Conservation (phyloP, 2,888 invertebrate genomes). For the Ochropleura plecta region DNA sequence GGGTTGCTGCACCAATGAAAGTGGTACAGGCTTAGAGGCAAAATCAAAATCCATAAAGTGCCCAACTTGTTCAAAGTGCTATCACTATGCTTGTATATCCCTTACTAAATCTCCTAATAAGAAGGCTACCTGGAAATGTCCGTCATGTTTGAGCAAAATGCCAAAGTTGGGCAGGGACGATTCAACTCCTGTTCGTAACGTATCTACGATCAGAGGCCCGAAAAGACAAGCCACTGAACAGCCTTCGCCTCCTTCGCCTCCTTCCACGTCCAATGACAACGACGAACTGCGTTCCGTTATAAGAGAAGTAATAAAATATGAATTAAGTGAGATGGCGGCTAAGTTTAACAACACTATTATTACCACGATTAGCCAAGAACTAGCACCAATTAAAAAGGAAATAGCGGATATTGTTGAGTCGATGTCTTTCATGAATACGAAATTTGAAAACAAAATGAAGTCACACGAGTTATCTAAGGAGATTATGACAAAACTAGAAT, state of each 20-base stretch:
- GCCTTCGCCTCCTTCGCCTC: neutral
- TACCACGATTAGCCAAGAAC: neutral
- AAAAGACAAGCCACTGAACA: neutral
- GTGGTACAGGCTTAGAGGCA: no score
- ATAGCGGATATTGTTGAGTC: neutral
- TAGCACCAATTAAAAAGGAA: constrained; percentile 8
- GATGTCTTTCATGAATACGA: neutral
- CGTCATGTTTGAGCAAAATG: constrained; percentile 1
- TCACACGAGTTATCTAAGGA: neutral
- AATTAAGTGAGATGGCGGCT: constrained; percentile 4
- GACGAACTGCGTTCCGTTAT: constrained; percentile 9
- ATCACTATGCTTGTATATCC: constrained; percentile 11
- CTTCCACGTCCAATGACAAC: neutral
- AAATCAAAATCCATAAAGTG: no score
- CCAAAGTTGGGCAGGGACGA: constrained; percentile 9
- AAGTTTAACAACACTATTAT: constrained; percentile 4
- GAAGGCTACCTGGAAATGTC: constrained; percentile 12
- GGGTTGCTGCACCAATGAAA: neutral
- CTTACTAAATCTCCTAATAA: constrained; percentile 9
- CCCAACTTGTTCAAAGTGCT: neutral
- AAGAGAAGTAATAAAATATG: neutral
- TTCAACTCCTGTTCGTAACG: constrained; percentile 11
- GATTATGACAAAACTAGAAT: neutral
- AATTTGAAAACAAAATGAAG: constrained; percentile 1
- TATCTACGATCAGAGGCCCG: neutral